Conservation (phyloP, 2,113 vertebrate genomes). For the Neofelis nebulosa region DNA sequence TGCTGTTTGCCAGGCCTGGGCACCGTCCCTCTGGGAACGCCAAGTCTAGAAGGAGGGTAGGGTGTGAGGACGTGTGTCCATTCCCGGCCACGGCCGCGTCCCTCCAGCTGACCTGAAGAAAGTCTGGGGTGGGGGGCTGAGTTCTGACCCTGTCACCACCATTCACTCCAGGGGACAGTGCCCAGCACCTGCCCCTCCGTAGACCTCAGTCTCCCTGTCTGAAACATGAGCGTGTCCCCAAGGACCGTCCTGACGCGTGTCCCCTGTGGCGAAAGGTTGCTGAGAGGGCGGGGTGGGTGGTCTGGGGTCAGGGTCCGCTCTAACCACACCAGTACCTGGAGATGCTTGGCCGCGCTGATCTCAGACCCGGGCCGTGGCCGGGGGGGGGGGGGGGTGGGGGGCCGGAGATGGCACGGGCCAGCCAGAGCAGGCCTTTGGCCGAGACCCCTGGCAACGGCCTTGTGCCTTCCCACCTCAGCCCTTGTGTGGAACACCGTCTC, state of each 20-base stretch:
- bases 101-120: background rate
- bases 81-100: rapidly evolving
- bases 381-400: rapidly evolving
- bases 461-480: background rate
- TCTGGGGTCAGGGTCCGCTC: background rate
- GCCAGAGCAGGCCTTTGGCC: background rate
- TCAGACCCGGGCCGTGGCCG: rapidly evolving
- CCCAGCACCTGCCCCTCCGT: background rate
- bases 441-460: rapidly evolving
- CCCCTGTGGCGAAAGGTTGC: background rate
- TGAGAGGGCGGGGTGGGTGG: background rate
- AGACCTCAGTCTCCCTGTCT: background rate
- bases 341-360: background rate
- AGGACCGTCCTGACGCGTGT: background rate
- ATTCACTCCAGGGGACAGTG: background rate
- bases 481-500: background rate
- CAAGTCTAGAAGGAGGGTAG: background rate
- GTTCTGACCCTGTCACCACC: background rate
- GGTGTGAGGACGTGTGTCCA: rapidly evolving
- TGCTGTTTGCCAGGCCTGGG: background rate
- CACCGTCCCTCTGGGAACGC: rapidly evolving
- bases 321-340: background rate
- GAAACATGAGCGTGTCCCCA: background rate
- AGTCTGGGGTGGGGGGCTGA: background rate
- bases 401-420: rapidly evolving